Conservation (phyloP, 2,113 vertebrate species). For the Motacilla tschutschensis region DNA sequence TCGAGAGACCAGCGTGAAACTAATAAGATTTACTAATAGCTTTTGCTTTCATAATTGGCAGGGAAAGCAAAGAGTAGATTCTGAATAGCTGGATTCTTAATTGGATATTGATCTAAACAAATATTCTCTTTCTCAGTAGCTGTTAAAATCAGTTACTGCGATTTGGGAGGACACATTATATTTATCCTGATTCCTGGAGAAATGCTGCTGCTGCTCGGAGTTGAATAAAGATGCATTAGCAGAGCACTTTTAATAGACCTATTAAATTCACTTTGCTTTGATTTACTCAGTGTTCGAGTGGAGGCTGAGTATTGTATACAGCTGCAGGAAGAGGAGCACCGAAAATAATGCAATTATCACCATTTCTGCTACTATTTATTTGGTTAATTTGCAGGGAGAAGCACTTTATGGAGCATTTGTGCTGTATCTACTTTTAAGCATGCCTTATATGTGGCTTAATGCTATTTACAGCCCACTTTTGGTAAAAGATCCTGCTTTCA, state of each 20-base stretch:
- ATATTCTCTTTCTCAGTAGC: conserved; percentile 51
- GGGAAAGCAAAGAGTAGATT: conserved; percentile 33
- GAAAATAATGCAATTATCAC: conserved; percentile 16
- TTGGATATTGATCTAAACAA: conserved; percentile 73
- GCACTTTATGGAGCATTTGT: background rate
- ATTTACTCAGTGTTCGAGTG: conserved; percentile 17
- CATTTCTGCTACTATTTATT: conserved; percentile 12
- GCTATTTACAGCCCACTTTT: background rate
- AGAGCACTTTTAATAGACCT: conserved; percentile 37
- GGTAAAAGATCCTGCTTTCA: background rate
- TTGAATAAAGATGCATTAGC: conserved; percentile 37
- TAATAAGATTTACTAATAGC: conserved; percentile 71
- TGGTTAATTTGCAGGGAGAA: background rate
- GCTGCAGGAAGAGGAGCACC: background rate
- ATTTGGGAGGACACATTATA: conserved; percentile 52
- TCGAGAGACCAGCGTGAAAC: conserved; percentile 63
- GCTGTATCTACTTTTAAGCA: background rate
- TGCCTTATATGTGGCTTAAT: background rate
- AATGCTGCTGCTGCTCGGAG: conserved; percentile 5
- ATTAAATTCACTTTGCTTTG: conserved; percentile 53
- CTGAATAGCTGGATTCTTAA: conserved; percentile 51
- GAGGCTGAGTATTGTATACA: background rate
- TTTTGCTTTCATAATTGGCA: conserved; percentile 59
- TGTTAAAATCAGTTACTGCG: conserved; percentile 53
- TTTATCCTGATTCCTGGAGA: conserved; percentile 44